Evolutionary conservation across 2,113 vertebrate species (phyloP), one percentile per base, ranked within the genome.

Genomic region (Phaethornis superciliosus): DNA sequence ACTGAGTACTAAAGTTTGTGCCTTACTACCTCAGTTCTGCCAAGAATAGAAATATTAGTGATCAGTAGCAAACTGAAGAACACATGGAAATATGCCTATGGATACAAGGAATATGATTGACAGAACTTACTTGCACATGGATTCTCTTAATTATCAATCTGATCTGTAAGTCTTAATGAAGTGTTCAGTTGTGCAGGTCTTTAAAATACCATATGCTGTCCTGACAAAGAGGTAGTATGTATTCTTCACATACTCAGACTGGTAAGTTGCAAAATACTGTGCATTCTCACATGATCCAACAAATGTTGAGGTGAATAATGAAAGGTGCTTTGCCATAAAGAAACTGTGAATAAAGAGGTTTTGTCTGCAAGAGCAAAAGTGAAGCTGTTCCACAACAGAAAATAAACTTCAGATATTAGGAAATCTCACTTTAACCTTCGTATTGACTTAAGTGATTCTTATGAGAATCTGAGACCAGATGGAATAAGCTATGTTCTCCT

Each of bases 91-190:
- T 54, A 85, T 44, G 5, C 4, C 19, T 37, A 13, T 6, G 30
- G 22, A 30, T 37, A 27, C 26, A 44, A 85, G 16, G 20, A 75
- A 24, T 68, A 15, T 64, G 26, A 20, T 56, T 22, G 60, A 75
- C 33, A 56, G 35, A 72, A n/a, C 0, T 70, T 2, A 3, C 30
- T 49, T 32, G 5, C 2, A 3, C 7, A 20, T 69, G 2, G 18
- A 17, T 72, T 88, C 42, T 75, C 17, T 68, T 84, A 64, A 37
- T 64, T 81, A 24, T 37, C 62, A 80, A 69, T 71, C 26, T 78
- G 28, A 44, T 47, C 22, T 64, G 2, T 49, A 72, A 69, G 55
- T 79, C 15, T 81, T 55, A 68, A 0, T 27, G 4, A 76, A 88
- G 17, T 60, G 60, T 69, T 79, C 65, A 79, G 28, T 62, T 76